Percentiles rank a stretch among this genome's conserved stretches.
Conservation (phyloP, 2,797 vertebrate species). For the Spinus pinus region DNA sequence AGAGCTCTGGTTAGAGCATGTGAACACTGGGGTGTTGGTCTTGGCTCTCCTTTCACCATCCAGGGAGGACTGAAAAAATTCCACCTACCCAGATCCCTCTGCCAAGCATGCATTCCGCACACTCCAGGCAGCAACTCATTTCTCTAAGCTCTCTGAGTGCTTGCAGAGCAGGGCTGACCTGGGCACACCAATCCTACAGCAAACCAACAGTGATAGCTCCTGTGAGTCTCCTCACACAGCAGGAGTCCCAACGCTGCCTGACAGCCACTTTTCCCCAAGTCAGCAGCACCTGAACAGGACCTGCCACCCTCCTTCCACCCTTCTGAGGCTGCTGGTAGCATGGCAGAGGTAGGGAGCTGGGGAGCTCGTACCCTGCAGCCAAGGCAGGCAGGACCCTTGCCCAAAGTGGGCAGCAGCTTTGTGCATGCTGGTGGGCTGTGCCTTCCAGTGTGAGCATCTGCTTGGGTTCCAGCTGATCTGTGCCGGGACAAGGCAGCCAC, state of each 20-base stretch:
- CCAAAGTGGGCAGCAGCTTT: not conserved
- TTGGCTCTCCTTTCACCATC: not conserved
- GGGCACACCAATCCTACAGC: not conserved
- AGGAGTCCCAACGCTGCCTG: not conserved
- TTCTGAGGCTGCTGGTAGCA: fast-evolving
- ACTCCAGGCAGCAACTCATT: fast-evolving
- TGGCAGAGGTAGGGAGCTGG: not conserved
- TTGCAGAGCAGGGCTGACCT: not conserved
- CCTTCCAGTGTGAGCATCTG: not conserved
- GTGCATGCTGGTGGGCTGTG: not conserved
- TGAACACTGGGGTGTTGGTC: not conserved
- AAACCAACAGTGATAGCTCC: not conserved
- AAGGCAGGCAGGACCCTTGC: not conserved
- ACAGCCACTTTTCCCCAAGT: fast-evolving
- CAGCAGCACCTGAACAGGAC: not conserved
- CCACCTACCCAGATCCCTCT: not conserved
- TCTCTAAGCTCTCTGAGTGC: not conserved
- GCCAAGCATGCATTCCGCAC: not conserved
- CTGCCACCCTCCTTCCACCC: not conserved
- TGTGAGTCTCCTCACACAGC: too few relatives aligned
- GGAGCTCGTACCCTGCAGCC: not conserved
- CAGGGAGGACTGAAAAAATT: not conserved
- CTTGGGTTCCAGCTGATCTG: not conserved
- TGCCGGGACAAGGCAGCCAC: not conserved
- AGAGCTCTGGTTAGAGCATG: not conserved